Evolutionary conservation across 1,140 invertebrate species (phyloP).

Genomic region (Scaptomyza pallida): DNA sequence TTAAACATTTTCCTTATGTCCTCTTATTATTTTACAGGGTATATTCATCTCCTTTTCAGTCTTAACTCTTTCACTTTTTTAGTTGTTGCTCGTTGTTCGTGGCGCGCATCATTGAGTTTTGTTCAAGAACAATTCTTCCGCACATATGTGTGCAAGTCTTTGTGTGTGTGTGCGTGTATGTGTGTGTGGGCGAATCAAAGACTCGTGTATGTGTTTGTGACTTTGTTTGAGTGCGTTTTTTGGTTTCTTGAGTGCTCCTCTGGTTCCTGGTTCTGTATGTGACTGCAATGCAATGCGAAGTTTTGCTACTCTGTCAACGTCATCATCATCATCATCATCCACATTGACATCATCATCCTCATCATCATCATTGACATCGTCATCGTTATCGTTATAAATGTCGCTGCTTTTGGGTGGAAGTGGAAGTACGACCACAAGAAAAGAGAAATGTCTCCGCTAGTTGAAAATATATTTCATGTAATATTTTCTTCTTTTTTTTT

Average conservation of each 20-base stretch:
- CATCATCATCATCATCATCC: constrained; percentile 7
- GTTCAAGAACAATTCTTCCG: constrained; percentile 52
- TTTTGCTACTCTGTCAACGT: constrained; percentile 25
- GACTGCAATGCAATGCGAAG: constrained; percentile 39
- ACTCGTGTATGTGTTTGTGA: constrained; percentile 21
- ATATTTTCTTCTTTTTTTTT: too few species aligned
- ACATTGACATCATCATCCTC: constrained; percentile 22
- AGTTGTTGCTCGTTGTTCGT: constrained; percentile 36
- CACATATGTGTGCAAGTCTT: constrained; percentile 13
- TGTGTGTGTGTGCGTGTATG: constrained; percentile 9
- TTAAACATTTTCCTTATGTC: too few species aligned
- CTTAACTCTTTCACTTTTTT: neutral
- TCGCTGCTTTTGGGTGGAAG: neutral
- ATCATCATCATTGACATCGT: constrained; percentile 11
- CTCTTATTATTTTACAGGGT: neutral
- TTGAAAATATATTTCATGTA: constrained; percentile 21
- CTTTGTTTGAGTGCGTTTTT: constrained; percentile 39
- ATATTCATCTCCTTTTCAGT: neutral
- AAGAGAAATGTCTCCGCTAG: constrained; percentile 9
- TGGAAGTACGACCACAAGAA: constrained; percentile 1
- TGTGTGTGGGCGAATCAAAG: neutral
- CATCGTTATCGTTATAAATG: constrained; percentile 26
- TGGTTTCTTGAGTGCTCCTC: neutral
- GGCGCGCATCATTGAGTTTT: constrained; percentile 44
- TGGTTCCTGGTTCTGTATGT: constrained; percentile 17